Evolutionary conservation across 2,113 vertebrate genomes (phyloP), one percentile per base, ranked within the genome.

Genomic region (Muntiacus reevesi): DNA sequence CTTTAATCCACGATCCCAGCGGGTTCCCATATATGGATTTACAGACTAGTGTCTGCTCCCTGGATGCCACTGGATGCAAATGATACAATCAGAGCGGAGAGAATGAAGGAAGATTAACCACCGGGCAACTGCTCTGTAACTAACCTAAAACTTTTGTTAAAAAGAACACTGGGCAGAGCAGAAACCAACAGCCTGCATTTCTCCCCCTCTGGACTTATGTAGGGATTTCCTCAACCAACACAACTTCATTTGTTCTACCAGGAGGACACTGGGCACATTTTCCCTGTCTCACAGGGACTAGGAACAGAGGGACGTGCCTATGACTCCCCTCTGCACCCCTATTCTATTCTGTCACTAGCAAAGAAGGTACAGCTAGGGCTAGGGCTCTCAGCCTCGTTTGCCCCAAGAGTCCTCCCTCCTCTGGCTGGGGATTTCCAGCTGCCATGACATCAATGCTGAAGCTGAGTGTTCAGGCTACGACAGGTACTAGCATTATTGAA

Each of bases 11-110:
- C 71, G 7, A 30, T 43, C 52, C 88, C 40, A 25, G 83, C 6
- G 81, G 45, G 64, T 47, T 94, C 83, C 97, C 94, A 92, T 89
- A 96, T 84, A 95, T 67, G 91, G 93, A 86, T 96, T 90, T 95
- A 54, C 17, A 94, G 83, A 43, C 71, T 91, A 40, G 76, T 9
- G 11, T 60, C 50, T 94, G 19, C 33, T 95, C n/a, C 12, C 16
- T 78, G 59, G 23, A 82, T 52, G 71, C 87, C 84, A n/a, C 55
- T 81, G 52, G 33, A 96, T 59, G 83, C 91, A 93, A 87, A 91
- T 8, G 47, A 91, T 27, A 74, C 54, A 93, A 97, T 87, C 79
- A 76, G 57, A 7, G 30, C 27, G 33, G 36, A 67, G 60, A 95
- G 90, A 47, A 76, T 19, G 45, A 92, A 43, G 55, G 45, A 78